A percentile compares a stretch with the other conserved stretches of the same genome.
phyloP scores from a whole-genome alignment of 1,140 invertebrate species.

The Sitobion miscanthi region DNA sequence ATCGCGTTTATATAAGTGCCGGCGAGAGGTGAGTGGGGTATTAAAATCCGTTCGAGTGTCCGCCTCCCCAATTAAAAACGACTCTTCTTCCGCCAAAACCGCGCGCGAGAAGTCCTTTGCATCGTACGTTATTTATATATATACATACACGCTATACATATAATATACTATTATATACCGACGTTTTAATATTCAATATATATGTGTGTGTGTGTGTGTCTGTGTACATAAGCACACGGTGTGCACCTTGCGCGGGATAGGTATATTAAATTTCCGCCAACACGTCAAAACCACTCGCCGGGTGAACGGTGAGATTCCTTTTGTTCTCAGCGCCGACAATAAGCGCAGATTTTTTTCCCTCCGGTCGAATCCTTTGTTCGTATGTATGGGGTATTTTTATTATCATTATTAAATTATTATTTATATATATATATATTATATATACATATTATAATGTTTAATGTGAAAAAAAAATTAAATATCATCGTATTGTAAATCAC shows the following conservation, averaged over 20 bases:
- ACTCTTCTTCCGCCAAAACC: neutral
- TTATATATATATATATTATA: neutral
- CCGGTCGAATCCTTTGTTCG: conserved; percentile 6
- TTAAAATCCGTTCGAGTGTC: conserved; percentile 34
- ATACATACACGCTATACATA: neutral
- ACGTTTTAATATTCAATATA: conserved; percentile 18
- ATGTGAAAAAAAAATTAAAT: conserved; percentile 35
- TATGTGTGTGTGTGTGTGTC: neutral
- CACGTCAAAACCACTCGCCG: conserved; percentile 52
- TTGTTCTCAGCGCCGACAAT: conserved; percentile 51
- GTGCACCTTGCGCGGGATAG: neutral
- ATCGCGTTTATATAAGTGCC: neutral
- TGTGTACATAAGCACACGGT: neutral
- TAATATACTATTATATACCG: neutral
- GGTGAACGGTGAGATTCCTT: conserved; percentile 47
- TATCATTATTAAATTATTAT: conserved; percentile 32
- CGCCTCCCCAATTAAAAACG: conserved; percentile 34
- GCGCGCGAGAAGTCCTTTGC: neutral
- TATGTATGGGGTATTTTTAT: neutral
- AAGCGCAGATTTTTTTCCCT: conserved; percentile 29
- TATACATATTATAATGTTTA: neutral
- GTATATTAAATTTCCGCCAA: conserved; percentile 51
- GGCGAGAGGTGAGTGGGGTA: neutral
- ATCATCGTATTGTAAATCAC: conserved; percentile 32
- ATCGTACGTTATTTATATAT: neutral